These are phyloP conservation scores for Acromyrmex echinatior DNA, from an alignment of 1,140 invertebrate species.

Conservation along the genomic window DNA sequence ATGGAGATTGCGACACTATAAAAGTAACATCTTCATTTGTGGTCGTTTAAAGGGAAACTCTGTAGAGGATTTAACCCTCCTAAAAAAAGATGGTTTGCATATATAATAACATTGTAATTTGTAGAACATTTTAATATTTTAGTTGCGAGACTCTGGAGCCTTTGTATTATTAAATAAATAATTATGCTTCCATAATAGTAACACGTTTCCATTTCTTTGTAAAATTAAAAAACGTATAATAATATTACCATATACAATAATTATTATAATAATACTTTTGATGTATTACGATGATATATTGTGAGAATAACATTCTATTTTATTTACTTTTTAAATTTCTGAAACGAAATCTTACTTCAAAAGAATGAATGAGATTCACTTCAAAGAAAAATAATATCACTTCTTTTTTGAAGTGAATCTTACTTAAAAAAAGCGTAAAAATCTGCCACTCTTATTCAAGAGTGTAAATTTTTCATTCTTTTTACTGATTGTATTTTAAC, in stretches of 20 bases:
- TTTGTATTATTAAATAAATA: conserved; percentile 8
- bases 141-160: background rate
- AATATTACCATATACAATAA: background rate
- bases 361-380: too few relatives aligned
- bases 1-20: conserved; percentile 11
- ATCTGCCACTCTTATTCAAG: too few relatives aligned
- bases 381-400: too few relatives aligned
- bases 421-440: too few relatives aligned
- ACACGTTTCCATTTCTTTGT: background rate
- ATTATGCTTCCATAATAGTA: background rate
- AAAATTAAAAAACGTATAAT: background rate
- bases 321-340: background rate
- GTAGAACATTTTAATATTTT: conserved; percentile 20
- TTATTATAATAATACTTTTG: background rate
- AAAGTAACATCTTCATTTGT: conserved; percentile 54
- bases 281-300: background rate
- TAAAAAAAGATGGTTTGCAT: background rate
- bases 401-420: too few relatives aligned
- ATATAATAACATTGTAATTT: conserved; percentile 10
- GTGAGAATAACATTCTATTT: background rate
- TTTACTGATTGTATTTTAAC: too few relatives aligned
- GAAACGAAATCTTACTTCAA: too few relatives aligned
- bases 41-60: background rate
- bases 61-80: background rate
- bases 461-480: too few relatives aligned